These are phyloP conservation scores for Alexandromys fortis DNA, from an alignment of 2,113 vertebrate species.

Conservation along the genomic window DNA sequence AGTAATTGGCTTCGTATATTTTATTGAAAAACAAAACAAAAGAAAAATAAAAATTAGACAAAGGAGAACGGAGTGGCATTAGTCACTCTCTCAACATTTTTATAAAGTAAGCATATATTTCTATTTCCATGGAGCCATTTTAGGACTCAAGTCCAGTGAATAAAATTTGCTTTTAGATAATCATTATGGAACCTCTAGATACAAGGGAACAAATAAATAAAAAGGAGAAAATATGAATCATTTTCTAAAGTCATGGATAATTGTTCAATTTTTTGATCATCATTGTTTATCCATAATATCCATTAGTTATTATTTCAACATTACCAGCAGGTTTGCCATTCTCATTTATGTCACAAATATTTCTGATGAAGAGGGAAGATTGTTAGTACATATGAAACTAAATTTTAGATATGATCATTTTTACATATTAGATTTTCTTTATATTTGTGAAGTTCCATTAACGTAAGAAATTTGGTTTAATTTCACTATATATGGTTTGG, in stretches of 20 bases:
- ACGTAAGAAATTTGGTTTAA: neutral
- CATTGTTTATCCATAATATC: neutral
- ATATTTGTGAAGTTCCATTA: neutral
- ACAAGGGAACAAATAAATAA: neutral
- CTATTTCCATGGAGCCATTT: accelerated
- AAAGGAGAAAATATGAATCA: neutral
- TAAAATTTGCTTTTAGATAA: neutral
- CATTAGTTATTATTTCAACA: neutral
- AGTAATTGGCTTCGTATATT: neutral
- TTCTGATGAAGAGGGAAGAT: neutral
- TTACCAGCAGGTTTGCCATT: neutral
- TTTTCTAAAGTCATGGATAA: neutral
- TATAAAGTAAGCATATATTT: neutral
- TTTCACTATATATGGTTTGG: neutral
- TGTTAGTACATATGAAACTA: neutral
- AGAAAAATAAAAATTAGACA: neutral
- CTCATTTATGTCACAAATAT: neutral
- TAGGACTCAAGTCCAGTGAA: neutral
- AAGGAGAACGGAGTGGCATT: accelerated
- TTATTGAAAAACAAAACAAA: neutral
- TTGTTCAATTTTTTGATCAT: neutral
- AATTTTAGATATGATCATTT: neutral
- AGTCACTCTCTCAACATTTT: neutral
- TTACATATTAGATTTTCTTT: neutral
- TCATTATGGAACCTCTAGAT: neutral